Conservation (phyloP, 2,888 invertebrate species). For the Dichetophora obliterata region DNA sequence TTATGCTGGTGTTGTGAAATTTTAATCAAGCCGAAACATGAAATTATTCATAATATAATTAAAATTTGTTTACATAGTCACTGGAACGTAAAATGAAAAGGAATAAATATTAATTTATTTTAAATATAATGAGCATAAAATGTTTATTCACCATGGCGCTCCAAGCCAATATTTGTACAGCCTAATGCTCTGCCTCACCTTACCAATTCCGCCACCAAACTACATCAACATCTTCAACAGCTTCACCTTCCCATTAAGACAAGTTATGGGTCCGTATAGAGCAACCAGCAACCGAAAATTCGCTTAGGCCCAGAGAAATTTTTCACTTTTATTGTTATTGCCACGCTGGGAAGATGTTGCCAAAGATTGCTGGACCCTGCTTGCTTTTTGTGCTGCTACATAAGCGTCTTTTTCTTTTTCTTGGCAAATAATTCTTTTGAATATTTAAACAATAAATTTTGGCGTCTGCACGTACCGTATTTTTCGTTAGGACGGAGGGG, state of each 20-base stretch:
- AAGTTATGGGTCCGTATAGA: conserved; percentile 19
- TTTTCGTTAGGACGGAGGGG: background rate
- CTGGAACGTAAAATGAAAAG: too few relatives aligned
- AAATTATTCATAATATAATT: too few relatives aligned
- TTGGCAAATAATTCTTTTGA: conserved; percentile 25
- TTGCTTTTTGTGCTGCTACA: background rate
- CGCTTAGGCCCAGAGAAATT: conserved; percentile 23
- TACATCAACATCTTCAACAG: background rate
- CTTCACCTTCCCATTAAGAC: conserved; percentile 13
- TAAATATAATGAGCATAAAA: too few relatives aligned
- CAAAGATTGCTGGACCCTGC: background rate
- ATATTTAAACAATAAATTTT: conserved; percentile 35
- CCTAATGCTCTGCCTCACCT: too few relatives aligned
- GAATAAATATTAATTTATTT: too few relatives aligned
- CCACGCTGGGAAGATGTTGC: background rate
- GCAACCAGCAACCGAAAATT: background rate
- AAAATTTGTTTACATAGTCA: too few relatives aligned
- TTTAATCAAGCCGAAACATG: too few relatives aligned
- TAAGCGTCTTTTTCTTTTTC: conserved; percentile 1
- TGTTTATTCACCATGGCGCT: too few relatives aligned
- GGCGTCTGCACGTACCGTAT: background rate
- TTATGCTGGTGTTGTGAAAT: too few relatives aligned
- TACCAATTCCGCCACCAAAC: too few relatives aligned
- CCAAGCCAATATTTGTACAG: too few relatives aligned
- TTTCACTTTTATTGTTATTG: conserved; percentile 27